These are phyloP conservation scores for Micromys minutus DNA, from an alignment of 2,113 vertebrate genomes.

Conservation along the genomic window DNA sequence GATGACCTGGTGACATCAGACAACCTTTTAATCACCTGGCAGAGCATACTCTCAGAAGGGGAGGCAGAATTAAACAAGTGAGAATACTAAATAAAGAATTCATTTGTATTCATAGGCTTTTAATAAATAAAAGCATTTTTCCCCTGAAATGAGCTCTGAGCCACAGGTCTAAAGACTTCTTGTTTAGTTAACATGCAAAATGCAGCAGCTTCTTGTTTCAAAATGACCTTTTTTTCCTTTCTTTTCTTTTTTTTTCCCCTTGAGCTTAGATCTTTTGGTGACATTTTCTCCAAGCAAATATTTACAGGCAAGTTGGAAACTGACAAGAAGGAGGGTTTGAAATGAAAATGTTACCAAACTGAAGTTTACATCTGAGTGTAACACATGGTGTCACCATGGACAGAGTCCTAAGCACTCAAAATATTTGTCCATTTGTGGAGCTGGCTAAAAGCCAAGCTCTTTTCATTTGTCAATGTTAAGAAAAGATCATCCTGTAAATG, in stretches of 20 bases:
- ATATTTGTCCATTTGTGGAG: slow-evolving; percentile 71
- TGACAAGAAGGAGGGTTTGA: slow-evolving; percentile 68
- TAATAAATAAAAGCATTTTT: slow-evolving; percentile 59
- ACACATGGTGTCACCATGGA: slow-evolving; percentile 74
- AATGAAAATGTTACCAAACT: slow-evolving; percentile 74
- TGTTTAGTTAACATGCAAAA: slow-evolving; percentile 53
- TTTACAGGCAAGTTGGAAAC: slow-evolving; percentile 73
- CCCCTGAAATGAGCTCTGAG: slow-evolving; percentile 31
- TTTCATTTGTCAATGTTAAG: slow-evolving; percentile 62
- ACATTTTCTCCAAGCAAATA: slow-evolving; percentile 75
- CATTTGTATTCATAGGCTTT: slow-evolving; percentile 65
- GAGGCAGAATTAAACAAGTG: slow-evolving; percentile 43
- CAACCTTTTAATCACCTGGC: slow-evolving; percentile 24
- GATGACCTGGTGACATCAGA: background rate
- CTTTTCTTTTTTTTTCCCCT: slow-evolving; percentile 16
- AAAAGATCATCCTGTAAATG: slow-evolving; percentile 29
- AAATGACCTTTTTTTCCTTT: slow-evolving; percentile 37
- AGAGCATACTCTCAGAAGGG: slow-evolving; percentile 41
- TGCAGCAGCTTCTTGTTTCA: slow-evolving; percentile 32
- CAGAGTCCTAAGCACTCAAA: slow-evolving; percentile 71
- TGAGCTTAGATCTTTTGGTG: slow-evolving; percentile 69
- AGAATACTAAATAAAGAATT: slow-evolving; percentile 55
- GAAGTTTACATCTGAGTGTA: slow-evolving; percentile 67
- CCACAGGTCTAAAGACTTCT: slow-evolving; percentile 61
- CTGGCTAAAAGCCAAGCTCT: slow-evolving; percentile 62